Evolutionary conservation across 2,113 vertebrate genomes (phyloP).

Genomic region (Vombatus ursinus): DNA sequence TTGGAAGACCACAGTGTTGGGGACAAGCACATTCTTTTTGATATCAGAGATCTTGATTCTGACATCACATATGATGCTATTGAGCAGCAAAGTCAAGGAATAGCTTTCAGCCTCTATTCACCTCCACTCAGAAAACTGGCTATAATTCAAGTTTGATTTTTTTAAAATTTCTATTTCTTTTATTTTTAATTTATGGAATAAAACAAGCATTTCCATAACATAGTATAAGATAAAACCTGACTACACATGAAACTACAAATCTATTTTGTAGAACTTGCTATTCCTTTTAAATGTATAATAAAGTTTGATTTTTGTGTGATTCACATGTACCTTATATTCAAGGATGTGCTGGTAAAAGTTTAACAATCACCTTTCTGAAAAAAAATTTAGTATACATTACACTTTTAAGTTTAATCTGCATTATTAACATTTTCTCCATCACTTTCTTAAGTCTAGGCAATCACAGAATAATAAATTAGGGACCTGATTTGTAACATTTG

Average conservation of each 20-base stretch:
- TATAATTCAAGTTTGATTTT: too few relatives aligned
- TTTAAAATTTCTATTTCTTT: too few relatives aligned
- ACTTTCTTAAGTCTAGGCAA: neutral
- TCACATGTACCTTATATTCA: neutral
- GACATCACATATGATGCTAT: too few relatives aligned
- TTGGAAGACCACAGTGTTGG: neutral
- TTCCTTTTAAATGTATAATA: neutral
- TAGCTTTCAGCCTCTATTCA: too few relatives aligned
- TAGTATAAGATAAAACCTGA: neutral
- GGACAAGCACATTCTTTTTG: neutral
- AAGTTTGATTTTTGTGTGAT: neutral
- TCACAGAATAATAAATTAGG: neutral
- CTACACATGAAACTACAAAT: neutral
- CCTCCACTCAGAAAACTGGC: too few relatives aligned
- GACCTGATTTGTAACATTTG: neutral
- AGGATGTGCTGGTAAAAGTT: neutral
- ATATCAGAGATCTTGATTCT: neutral
- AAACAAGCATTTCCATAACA: too few relatives aligned
- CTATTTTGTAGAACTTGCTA: neutral
- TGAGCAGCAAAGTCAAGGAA: too few relatives aligned
- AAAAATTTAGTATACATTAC: neutral
- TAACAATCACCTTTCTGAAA: neutral
- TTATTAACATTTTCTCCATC: neutral
- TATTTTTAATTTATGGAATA: too few relatives aligned
- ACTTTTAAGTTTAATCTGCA: neutral